These are phyloP conservation scores for Hypomecis atomaria DNA, from an alignment of 2,888 invertebrate genomes.

Conservation along the genomic window DNA sequence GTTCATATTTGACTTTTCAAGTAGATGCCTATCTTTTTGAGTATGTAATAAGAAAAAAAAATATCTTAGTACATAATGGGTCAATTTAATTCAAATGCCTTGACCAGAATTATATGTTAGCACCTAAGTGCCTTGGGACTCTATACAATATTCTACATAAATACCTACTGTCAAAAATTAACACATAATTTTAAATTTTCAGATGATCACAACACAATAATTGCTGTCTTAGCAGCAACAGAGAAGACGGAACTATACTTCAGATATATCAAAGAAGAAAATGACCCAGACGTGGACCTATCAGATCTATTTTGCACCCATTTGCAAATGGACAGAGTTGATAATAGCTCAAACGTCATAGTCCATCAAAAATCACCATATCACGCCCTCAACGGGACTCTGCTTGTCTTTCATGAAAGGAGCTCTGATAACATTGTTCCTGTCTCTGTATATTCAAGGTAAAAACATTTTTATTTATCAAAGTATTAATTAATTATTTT, in stretches of 20 bases:
- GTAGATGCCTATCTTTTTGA: too few species aligned
- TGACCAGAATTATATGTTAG: too few species aligned
- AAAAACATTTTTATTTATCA: constrained; percentile 18
- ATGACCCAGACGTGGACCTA: constrained; percentile 41
- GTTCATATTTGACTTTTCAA: too few species aligned
- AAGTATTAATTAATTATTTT: too few species aligned
- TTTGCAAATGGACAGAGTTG: constrained; percentile 61
- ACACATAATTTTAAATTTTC: too few species aligned
- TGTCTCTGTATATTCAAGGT: constrained; percentile 66
- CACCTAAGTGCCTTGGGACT: too few species aligned
- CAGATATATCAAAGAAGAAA: constrained; percentile 50
- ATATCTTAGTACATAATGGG: too few species aligned
- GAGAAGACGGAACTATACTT: constrained; percentile 58
- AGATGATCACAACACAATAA: constrained; percentile 52
- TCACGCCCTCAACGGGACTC: constrained; percentile 65
- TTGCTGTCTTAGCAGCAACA: constrained; percentile 63
- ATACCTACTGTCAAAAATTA: too few species aligned
- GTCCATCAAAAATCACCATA: constrained; percentile 63
- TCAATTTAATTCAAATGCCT: too few species aligned
- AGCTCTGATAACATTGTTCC: constrained; percentile 25
- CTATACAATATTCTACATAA: too few species aligned
- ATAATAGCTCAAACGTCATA: constrained; percentile 49
- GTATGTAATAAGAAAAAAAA: too few species aligned
- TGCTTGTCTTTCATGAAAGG: constrained; percentile 53
- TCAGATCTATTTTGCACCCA: constrained; percentile 55